Conservation (phyloP, 2,113 vertebrate species). For the Merops nubicus region DNA sequence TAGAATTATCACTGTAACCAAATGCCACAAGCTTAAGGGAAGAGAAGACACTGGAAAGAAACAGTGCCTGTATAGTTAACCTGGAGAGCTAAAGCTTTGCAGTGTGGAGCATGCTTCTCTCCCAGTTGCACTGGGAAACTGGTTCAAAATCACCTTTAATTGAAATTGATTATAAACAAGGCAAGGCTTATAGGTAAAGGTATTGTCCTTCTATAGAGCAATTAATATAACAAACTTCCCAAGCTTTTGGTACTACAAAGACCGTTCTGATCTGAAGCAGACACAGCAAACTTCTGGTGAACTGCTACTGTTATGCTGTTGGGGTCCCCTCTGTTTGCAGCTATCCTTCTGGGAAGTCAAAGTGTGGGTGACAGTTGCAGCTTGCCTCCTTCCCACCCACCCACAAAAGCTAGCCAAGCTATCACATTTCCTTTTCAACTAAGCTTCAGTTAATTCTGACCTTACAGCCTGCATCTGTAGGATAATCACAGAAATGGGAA, state of each 20-base stretch:
- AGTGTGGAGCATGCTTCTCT: neutral
- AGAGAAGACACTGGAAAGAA: neutral
- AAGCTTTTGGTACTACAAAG: neutral
- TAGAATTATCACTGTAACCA: constrained; percentile 16
- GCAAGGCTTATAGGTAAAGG: neutral
- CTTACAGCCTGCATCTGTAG: neutral
- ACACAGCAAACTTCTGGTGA: neutral
- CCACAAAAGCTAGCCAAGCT: neutral
- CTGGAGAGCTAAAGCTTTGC: neutral
- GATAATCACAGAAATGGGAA: neutral
- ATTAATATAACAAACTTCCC: neutral
- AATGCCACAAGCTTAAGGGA: neutral
- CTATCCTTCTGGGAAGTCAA: neutral
- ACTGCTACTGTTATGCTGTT: neutral
- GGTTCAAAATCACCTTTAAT: constrained; percentile 43
- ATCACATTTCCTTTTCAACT: neutral
- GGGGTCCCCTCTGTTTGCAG: neutral
- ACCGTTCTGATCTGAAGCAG: neutral
- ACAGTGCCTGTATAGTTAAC: neutral
- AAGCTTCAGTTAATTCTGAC: neutral
- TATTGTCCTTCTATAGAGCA: neutral
- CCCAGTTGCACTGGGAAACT: constrained; percentile 28
- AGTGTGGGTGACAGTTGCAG: neutral
- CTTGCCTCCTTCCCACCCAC: rapidly evolving
- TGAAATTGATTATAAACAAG: neutral